These are phyloP conservation scores for Aurelia sp. DNA, from an alignment of 30 jellyfish, hydroid and myxozoan species.

Conservation along the genomic window DNA sequence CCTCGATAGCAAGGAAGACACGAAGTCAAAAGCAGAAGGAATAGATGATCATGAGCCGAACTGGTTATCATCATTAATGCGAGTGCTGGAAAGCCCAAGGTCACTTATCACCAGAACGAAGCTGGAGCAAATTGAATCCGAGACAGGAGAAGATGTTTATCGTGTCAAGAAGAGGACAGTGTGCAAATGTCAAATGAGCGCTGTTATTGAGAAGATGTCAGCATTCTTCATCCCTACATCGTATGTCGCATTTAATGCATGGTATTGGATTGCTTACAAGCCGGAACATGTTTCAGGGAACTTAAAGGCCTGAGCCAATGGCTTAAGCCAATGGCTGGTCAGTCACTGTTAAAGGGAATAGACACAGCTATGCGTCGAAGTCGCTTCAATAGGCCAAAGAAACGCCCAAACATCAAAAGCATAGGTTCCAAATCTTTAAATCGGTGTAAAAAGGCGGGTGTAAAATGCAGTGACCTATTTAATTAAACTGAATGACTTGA, in stretches of 20 bases:
- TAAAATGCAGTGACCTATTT: too few relatives aligned
- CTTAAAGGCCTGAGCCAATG: too few relatives aligned
- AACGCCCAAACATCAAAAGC: too few relatives aligned
- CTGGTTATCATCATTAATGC: background rate
- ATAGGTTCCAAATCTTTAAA: too few relatives aligned
- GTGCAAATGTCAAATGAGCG: background rate
- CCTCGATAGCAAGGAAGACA: too few relatives aligned
- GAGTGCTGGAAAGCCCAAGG: background rate
- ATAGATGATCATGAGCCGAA: background rate
- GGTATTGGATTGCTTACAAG: constrained; percentile 45
- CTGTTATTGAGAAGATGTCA: constrained; percentile 18
- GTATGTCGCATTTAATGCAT: constrained; percentile 25
- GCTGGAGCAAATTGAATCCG: background rate
- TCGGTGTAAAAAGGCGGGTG: too few relatives aligned
- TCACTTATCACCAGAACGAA: constrained; percentile 1
- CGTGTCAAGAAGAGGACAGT: background rate
- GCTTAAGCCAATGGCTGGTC: too few relatives aligned
- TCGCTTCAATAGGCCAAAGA: too few relatives aligned
- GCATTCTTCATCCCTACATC: constrained; percentile 30
- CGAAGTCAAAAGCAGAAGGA: background rate
- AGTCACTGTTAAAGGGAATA: too few relatives aligned
- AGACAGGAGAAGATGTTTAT: background rate
- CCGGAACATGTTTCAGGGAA: too few relatives aligned
- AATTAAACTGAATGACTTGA: too few relatives aligned
- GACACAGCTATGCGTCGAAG: too few relatives aligned